Evolutionary conservation across 2,797 vertebrate species (phyloP), one percentile per base, ranked within the genome.

Genomic region (Tokudaia muenninki): DNA sequence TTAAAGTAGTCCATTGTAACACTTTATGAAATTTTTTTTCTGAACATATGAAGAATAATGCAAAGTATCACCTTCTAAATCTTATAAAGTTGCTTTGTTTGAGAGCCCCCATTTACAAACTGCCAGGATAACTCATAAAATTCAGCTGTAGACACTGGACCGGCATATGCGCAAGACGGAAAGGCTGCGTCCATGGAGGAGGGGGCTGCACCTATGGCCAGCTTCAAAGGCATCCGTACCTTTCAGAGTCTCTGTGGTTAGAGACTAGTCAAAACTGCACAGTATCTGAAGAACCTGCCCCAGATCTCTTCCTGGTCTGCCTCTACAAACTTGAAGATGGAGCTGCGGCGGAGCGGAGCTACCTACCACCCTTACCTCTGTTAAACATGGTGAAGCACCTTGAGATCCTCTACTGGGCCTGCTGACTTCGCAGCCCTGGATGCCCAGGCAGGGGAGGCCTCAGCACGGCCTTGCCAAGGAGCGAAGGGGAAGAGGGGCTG

Each of bases 401-500:
- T 61, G 89, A 86, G 94, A 93, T 84, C 24, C 90, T 83, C 17
- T 55, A 44, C 72, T 75, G 78, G 95, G 97, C 95, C 97, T 97
- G 96, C 94, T 80, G 94, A 96, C 91, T 97, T 86, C 10, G 93
- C 96, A 96, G 90, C 93, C 90, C 92, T 24, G 89, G 86, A 91
- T 59, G 86, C 88, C 92, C 29, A 22, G 0, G 86, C 47, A n/a
- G 91, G 50, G 84, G 92, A 91, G 75, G 87, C 81, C 91, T 50
- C 5, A 14, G 65, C 63, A 78, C 0, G 21, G 87, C 52, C 37
- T 14, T 11, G 31, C 75, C 55, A 44, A 19, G 14, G 34, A 55
- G 91, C 70, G 34, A 22, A 74, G 29, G 50, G 37, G 65, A 74
- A 83, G 50, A 63, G 81, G 83, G 59, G 70, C 80, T 16, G 57